Evolutionary conservation across 2,113 vertebrate genomes (phyloP).

Genomic region (Penelope pileata): DNA sequence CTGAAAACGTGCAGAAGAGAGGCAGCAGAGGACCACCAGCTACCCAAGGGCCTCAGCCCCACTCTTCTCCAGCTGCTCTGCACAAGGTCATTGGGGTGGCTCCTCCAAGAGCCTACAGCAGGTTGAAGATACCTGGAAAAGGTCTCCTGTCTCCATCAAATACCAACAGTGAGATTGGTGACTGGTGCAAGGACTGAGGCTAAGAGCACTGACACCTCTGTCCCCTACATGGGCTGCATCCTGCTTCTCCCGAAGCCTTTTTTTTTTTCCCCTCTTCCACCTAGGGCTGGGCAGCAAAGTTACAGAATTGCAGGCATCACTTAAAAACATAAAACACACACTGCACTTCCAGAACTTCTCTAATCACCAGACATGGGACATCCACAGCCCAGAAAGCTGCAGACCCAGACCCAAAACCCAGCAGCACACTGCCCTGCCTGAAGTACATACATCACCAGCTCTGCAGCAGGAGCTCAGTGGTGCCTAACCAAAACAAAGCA

Average conservation of each 20-base stretch:
- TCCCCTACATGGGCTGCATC: neutral
- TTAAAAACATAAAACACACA: neutral
- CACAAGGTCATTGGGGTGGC: neutral
- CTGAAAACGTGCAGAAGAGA: neutral
- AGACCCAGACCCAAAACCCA: neutral
- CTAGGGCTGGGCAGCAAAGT: neutral
- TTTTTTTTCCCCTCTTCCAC: neutral
- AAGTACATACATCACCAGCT: neutral
- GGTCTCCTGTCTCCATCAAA: neutral
- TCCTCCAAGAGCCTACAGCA: neutral
- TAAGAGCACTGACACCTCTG: neutral
- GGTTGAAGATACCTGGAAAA: neutral
- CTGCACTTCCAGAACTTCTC: neutral
- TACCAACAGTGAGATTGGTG: neutral
- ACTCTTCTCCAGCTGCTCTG: neutral
- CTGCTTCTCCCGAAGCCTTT: neutral
- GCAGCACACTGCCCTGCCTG: neutral
- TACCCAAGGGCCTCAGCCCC: neutral
- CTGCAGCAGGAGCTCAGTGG: neutral
- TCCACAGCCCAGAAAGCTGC: neutral
- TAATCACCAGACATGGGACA: neutral
- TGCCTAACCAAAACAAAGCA: neutral
- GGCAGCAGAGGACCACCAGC: neutral
- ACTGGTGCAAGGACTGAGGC: accelerated
- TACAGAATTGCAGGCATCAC: neutral